Percentiles rank a stretch among this genome's conserved stretches.
These are phyloP conservation scores for Halocynthia roretzi DNA, from an alignment of 23 tunicate species.

Conservation along the genomic window DNA sequence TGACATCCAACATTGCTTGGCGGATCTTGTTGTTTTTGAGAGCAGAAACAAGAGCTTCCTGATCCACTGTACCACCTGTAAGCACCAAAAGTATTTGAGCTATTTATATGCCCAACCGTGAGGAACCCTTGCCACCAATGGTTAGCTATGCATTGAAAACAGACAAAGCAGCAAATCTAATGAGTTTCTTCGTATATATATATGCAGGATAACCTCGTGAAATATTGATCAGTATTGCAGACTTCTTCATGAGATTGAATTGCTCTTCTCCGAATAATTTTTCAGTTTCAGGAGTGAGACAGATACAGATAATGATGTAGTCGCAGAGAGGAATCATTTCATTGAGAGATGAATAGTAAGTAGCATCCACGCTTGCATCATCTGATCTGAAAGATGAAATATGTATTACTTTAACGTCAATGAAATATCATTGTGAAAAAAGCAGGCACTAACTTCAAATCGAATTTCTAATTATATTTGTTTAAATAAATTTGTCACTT, in stretches of 20 bases:
- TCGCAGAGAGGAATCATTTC: slow-evolving; percentile 88
- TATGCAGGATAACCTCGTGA: slow-evolving; percentile 52
- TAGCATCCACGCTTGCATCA: slow-evolving; percentile 44
- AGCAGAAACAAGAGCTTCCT: slow-evolving; percentile 58
- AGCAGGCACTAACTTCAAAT: too few species aligned
- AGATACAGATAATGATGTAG: slow-evolving; percentile 48
- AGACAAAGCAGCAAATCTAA: not conserved
- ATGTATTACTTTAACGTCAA: too few species aligned
- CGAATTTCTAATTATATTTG: too few species aligned
- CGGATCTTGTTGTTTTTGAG: slow-evolving; percentile 31
- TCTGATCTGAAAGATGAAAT: not conserved
- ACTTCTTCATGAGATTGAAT: slow-evolving; percentile 66
- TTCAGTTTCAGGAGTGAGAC: slow-evolving; percentile 58
- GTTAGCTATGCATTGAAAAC: too few species aligned
- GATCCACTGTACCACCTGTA: slow-evolving; percentile 66
- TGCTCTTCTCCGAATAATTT: slow-evolving; percentile 56
- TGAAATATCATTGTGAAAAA: too few species aligned
- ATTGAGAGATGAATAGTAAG: slow-evolving; percentile 36
- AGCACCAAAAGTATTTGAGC: not conserved
- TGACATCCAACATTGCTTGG: slow-evolving; percentile 81
- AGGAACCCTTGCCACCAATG: too few species aligned
- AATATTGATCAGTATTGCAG: slow-evolving; percentile 57
- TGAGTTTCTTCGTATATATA: too few species aligned
- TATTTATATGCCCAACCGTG: too few species aligned
- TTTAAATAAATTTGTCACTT: too few species aligned